Conservation (phyloP, 1,140 invertebrate species). For the Laupala kohalensis region DNA sequence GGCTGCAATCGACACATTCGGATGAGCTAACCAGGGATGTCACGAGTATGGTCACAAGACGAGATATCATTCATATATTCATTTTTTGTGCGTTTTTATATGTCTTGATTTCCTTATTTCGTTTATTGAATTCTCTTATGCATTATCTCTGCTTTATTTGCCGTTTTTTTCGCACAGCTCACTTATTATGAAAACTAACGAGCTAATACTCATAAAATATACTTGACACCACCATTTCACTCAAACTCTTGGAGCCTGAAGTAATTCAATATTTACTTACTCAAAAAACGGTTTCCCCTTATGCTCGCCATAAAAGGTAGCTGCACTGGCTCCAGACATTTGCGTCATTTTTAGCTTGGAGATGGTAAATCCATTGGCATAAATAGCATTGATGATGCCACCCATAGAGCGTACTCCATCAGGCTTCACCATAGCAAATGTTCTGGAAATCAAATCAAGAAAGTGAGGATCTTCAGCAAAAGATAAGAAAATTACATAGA, state of each 20-base stretch:
- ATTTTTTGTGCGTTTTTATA: too few species aligned
- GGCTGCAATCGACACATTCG: constrained; percentile 22
- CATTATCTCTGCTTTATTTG: too few species aligned
- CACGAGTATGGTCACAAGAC: too few species aligned
- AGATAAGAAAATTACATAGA: background rate
- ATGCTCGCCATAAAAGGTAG: constrained; percentile 42
- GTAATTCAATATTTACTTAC: constrained; percentile 31
- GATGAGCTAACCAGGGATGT: background rate
- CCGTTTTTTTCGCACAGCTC: too few species aligned
- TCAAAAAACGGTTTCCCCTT: constrained; percentile 40
- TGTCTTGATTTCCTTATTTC: too few species aligned
- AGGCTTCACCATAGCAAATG: constrained; percentile 65
- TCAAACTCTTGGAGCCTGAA: too few species aligned
- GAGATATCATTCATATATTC: too few species aligned
- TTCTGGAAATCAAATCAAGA: constrained; percentile 37
- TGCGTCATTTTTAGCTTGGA: constrained; percentile 56
- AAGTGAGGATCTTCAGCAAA: constrained; percentile 13
- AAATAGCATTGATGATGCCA: constrained; percentile 53
- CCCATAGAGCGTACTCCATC: constrained; percentile 52
- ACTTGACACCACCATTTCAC: too few species aligned
- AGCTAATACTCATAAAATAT: too few species aligned
- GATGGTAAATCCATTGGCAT: constrained; percentile 51
- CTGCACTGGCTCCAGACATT: constrained; percentile 44
- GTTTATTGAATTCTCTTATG: too few species aligned
- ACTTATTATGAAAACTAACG: too few species aligned